A percentile compares a stretch with the other conserved stretches of the same genome.
These are phyloP conservation scores for Brachylomia viminalis DNA, from an alignment of 2,888 invertebrate species.

Conservation along the genomic window DNA sequence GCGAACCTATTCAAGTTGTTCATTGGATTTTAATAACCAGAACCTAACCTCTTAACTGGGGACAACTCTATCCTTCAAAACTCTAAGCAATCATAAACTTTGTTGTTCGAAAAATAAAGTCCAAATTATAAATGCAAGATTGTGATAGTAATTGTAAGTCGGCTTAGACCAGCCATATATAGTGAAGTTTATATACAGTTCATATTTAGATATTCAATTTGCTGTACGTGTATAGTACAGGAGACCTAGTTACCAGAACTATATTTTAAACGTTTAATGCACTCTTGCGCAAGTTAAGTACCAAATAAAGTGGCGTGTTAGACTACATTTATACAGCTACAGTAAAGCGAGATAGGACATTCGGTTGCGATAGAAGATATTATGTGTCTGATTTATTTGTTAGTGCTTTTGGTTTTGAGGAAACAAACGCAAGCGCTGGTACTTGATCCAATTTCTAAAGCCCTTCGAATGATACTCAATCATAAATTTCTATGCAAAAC, in stretches of 20 bases:
- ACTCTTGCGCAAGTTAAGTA: slow-evolving; percentile 64
- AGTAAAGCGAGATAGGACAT: slow-evolving; percentile 41
- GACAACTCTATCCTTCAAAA: slow-evolving; percentile 28
- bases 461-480: background rate
- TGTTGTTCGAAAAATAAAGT: slow-evolving; percentile 20
- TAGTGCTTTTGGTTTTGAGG: slow-evolving; percentile 3
- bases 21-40: slow-evolving; percentile 53
- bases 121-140: slow-evolving; percentile 20
- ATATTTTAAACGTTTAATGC: slow-evolving; percentile 66
- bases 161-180: slow-evolving; percentile 46
- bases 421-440: background rate
- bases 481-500: background rate
- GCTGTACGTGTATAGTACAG: slow-evolving; percentile 41
- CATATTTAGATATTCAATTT: slow-evolving; percentile 64
- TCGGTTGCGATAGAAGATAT: slow-evolving; percentile 36
- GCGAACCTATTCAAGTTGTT: slow-evolving; percentile 46
- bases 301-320: slow-evolving; percentile 59
- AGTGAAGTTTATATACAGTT: slow-evolving; percentile 46
- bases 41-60: slow-evolving; percentile 38
- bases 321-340: slow-evolving; percentile 47
- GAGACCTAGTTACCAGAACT: slow-evolving; percentile 60
- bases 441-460: slow-evolving; percentile 22
- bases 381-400: slow-evolving; percentile 32
- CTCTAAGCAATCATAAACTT: slow-evolving; percentile 29
- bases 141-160: slow-evolving; percentile 41